A percentile compares a stretch with the other conserved stretches of the same genome.
phyloP scores from a whole-genome alignment of 2,797 vertebrate genomes.

The Chromis chromis region DNA sequence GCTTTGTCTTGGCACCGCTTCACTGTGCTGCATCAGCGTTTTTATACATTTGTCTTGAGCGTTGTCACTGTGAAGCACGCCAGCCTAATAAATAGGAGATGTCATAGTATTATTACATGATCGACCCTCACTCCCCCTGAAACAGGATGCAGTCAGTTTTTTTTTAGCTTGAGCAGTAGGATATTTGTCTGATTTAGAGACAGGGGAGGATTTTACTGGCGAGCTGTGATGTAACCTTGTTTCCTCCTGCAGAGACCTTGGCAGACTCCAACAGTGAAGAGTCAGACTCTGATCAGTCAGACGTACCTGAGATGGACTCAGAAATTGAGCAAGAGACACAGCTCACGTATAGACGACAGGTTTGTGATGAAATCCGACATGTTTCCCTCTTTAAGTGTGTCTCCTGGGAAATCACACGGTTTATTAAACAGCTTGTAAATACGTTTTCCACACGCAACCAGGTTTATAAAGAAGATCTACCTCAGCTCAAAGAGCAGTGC shows the following conservation, averaged over 20 bases:
- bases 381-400: neutral
- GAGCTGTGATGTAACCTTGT: constrained; percentile 48
- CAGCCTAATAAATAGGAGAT: constrained; percentile 67
- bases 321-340: constrained; percentile 99
- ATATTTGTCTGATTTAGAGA: constrained; percentile 46
- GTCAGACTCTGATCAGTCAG: constrained; percentile 98
- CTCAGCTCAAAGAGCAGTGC: constrained; percentile 99
- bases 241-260: constrained; percentile 88
- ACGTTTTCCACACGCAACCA: constrained; percentile 61
- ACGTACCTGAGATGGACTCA: constrained; percentile 98
- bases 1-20: constrained; percentile 65
- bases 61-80: constrained; percentile 57
- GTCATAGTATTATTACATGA: constrained; percentile 58
- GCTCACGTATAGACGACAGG: constrained; percentile 95
- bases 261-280: constrained; percentile 97
- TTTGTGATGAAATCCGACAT: constrained; percentile 62
- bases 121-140: constrained; percentile 42
- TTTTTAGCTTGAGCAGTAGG: constrained; percentile 7
- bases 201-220: constrained; percentile 6
- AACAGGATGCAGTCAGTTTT: constrained; percentile 26
- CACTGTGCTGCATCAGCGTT: constrained; percentile 78
- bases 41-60: constrained; percentile 69
- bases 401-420: neutral
- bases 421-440: neutral
- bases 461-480: constrained; percentile 99